Conservation (phyloP, 2,113 vertebrate genomes). For the Naja naja region DNA sequence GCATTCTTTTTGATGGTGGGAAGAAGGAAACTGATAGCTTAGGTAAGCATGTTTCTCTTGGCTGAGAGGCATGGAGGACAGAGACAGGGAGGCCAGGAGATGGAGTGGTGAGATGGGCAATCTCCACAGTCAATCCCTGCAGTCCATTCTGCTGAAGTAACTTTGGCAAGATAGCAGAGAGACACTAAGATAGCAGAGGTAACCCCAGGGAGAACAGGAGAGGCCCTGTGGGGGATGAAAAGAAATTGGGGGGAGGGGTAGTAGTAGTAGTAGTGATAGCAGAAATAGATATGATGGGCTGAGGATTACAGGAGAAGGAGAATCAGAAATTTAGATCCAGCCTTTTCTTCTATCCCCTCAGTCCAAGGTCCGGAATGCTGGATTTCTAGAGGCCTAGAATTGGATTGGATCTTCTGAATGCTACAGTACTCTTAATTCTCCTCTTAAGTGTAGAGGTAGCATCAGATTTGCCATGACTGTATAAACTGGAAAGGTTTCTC, state of each 20-base stretch:
- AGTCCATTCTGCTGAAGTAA: not conserved
- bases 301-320: not conserved
- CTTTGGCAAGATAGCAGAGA: not conserved
- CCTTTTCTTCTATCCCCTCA: not conserved
- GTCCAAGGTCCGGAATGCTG: not conserved
- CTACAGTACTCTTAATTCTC: not conserved
- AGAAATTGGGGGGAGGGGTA: not conserved
- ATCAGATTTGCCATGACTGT: not conserved
- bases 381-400: not conserved
- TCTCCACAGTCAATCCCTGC: not conserved
- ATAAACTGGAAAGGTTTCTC: not conserved
- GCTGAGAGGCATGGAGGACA: not conserved
- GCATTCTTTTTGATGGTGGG: not conserved
- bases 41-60: not conserved
- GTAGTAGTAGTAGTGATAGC: not conserved
- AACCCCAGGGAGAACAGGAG: not conserved
- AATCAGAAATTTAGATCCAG: not conserved
- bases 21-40: not conserved
- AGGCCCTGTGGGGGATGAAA: not conserved
- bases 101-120: not conserved
- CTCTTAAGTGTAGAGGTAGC: not conserved
- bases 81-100: not conserved
- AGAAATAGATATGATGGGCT: not conserved
- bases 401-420: not conserved
- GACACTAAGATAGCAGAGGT: not conserved